phyloP scores from a whole-genome alignment of 2,888 invertebrate species.

The Cheilosia vernalis region DNA sequence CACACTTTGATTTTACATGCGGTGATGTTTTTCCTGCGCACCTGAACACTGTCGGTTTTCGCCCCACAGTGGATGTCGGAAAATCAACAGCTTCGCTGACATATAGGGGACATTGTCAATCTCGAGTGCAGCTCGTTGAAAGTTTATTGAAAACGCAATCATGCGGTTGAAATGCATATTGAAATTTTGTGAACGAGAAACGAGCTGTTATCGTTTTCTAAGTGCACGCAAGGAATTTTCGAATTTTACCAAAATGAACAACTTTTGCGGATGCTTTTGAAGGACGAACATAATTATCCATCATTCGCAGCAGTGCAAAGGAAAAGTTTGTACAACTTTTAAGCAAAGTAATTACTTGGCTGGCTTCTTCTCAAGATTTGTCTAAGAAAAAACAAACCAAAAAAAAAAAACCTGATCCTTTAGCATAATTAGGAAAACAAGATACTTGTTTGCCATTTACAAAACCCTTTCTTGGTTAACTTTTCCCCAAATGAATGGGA shows the following conservation, averaged over 20 bases:
- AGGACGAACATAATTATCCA: slow-evolving; percentile 54
- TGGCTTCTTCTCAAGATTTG: slow-evolving; percentile 22
- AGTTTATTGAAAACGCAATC: slow-evolving; percentile 72
- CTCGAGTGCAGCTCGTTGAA: slow-evolving; percentile 72
- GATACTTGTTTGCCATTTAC: slow-evolving; percentile 64
- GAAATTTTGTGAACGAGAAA: slow-evolving; percentile 33
- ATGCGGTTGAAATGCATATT: slow-evolving; percentile 65
- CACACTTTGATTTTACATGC: slow-evolving; percentile 48
- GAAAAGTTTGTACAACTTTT: slow-evolving; percentile 44
- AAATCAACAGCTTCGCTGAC: slow-evolving; percentile 2
- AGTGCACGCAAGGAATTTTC: slow-evolving; percentile 20
- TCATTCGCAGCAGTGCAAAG: slow-evolving; percentile 19
- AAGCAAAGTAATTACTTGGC: slow-evolving; percentile 56
- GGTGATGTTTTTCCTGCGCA: slow-evolving; percentile 58
- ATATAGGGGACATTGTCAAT: slow-evolving; percentile 5
- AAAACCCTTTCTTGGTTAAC: slow-evolving; percentile 63
- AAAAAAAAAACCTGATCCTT: slow-evolving; percentile 38
- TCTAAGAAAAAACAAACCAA: slow-evolving; percentile 14
- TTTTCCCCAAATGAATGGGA: slow-evolving; percentile 71
- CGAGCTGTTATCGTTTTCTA: neutral
- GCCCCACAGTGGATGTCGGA: slow-evolving; percentile 8
- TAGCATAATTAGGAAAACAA: slow-evolving; percentile 66
- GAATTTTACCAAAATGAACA: slow-evolving; percentile 39
- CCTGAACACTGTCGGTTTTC: slow-evolving; percentile 48
- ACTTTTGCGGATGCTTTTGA: slow-evolving; percentile 43